phyloP scores from a whole-genome alignment of 2,797 vertebrate genomes.

The Salarias fasciatus region DNA sequence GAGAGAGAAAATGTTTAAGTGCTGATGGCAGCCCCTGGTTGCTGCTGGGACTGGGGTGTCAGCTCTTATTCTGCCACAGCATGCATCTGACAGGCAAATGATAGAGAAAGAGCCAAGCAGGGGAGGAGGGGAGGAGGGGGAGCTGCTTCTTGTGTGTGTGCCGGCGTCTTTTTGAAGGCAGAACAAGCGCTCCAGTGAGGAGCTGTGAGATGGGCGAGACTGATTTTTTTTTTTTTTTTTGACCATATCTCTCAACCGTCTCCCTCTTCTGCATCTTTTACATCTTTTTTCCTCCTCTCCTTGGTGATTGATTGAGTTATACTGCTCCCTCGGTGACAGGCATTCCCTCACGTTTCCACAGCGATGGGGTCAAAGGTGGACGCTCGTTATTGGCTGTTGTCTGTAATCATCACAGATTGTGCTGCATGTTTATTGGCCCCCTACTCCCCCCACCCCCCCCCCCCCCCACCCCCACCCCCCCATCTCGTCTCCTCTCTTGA shows the following conservation, averaged over 20 bases:
- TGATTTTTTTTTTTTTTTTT: conserved; percentile 50
- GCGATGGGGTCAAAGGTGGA: conserved; percentile 76
- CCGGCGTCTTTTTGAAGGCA: conserved; percentile 42
- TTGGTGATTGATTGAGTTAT: conserved; percentile 69
- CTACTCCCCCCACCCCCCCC: no score
- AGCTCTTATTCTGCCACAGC: conserved; percentile 73
- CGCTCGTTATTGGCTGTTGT: conserved; percentile 78
- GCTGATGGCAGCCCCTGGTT: conserved; percentile 71
- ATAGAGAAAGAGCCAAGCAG: conserved; percentile 56
- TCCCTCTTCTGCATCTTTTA: conserved; percentile 18
- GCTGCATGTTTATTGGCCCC: conserved; percentile 68
- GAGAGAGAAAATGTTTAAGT: conserved; percentile 70
- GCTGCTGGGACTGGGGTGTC: conserved; percentile 72
- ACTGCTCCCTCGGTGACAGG: conserved; percentile 67
- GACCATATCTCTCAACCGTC: conserved; percentile 45
- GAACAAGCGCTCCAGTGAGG: conserved; percentile 32
- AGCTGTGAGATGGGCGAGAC: conserved; percentile 26
- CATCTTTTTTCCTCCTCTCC: neutral
- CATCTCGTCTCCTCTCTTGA: conserved; percentile 57
- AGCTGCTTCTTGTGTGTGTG: conserved; percentile 22
- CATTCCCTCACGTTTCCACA: conserved; percentile 76
- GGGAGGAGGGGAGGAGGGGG: neutral
- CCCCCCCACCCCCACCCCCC: no score
- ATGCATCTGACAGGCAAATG: conserved; percentile 72
- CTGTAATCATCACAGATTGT: conserved; percentile 78